Evolutionary conservation across 37 sponge, comb jelly and placozoan genomes (phyloP), one percentile per base, ranked within the genome.

Genomic region (Amphimedon queenslandica): DNA sequence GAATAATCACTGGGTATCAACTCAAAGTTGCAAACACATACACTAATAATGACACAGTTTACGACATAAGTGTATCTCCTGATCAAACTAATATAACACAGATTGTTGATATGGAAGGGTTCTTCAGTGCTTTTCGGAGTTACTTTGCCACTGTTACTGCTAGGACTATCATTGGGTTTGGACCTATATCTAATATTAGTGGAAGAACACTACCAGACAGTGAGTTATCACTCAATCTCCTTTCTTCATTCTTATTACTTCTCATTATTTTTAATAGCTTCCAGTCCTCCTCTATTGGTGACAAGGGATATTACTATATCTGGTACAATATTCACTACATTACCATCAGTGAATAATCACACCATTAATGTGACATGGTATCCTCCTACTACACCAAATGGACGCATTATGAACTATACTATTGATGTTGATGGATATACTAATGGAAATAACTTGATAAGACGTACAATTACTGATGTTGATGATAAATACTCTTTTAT

Each of bases 341-440:
- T 67, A 3, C 40, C 40, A 16, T 39, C 39, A 39, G 32, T 4
- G 2, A 56, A 47, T 1, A 1, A 66, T 37, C 67, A 28, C 28
- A 60, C n/a, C 11, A 23, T 86, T 37, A 42, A 27, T 18, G 63
- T 71, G 3, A 27, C 40, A 18, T 87, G 88, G 88, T 18, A 24
- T 6, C 66, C 78, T 0, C 88, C 88, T 23, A 27, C 37, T 0
- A 41, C 16, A 1, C 82, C 80, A 43, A 77, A 87, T 60, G 88
- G 88, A 27, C 32, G 73, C 55, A 72, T 87, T 10, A 4, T 20
- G 32, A 78, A 65, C 37, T 81, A 87, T 58, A 23, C 65, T 42
- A 57, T 84, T 28, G 64, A 53, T 24, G 25, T 32, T 8, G n/a
- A n/a, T n/a, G n/a, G n/a, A n/a, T n/a, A n/a, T n/a, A n/a, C n/a